Base-by-base conservation (phyloP, 92 coral and sea anemone genomes). In the Phenganax marumi region DNA sequence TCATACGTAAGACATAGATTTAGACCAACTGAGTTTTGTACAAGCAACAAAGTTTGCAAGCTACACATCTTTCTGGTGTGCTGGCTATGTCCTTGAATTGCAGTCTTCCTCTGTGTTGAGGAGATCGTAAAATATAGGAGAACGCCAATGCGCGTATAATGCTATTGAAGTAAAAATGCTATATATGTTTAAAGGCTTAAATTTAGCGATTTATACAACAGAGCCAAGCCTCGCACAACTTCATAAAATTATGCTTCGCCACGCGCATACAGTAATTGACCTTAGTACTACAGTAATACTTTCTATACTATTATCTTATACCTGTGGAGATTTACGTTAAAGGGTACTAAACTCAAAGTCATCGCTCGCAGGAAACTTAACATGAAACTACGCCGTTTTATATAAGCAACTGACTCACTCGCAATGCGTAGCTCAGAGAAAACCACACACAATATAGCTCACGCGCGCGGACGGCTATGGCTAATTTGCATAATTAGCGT, bases 401-500 rank as follows among this genome's bases (percentile, higher is more conserved):
- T 33, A 33, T 33, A 33, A 33, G 43, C 2, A 33, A 33, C 43
- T 33, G 43, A 5, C 43, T 33, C 5, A 33, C 43, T 33, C 43
- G 3, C 43, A 33, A 33, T 33, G n/a, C 50, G 14, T 11, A 33
- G 48, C 33, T 48, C 72, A n/a, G 2, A 49, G 25, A 10, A 13
- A 8, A 66, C 17, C 7, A 24, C 43, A 66, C 43, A 2, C 17
- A 0, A 10, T 14, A 3, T 3, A 7, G 22, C 39, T n/a, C 5
- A 10, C 33, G 25, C 68, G 68, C 63, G 19, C 63, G 68, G 33
- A 9, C 5, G 33, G 43, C 33, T 23, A 23, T 39, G 25, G 25
- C 16, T 33, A 5, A 66, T 66, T 66, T 25, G 50, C 72, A 66
- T 66, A 66, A 24, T 25, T 66, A 8, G 72, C 72, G 72, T 33